Evolutionary conservation across 1,140 invertebrate species (phyloP), one percentile per base, ranked within the genome.

Genomic region (Theocolax elegans): DNA sequence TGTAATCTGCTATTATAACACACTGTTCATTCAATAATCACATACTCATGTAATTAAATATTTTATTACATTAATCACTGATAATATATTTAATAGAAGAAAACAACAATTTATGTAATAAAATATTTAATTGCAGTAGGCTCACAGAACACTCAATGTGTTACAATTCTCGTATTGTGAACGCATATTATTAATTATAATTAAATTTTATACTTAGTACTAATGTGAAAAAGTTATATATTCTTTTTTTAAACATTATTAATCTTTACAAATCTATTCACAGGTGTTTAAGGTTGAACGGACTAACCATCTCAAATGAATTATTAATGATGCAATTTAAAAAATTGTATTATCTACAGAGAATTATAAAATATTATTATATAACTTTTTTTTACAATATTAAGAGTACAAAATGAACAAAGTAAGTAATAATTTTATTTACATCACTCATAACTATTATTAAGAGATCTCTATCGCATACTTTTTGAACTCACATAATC

Each of bases 271-370:
- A 56, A n/a, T 56, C 13, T 56, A 38, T 56, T 38, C n/a, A 38
- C 17, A 58, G 25, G 13, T n/a, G n/a, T 40, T 21, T 21, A 23
- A 15, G 23, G 13, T 58, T 21, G 4, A 15, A 12, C 17, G 13
- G 53, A 48, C n/a, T 48, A n/a, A n/a, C n/a, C n/a, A n/a, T n/a
- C n/a, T n/a, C n/a, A n/a, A n/a, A n/a, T n/a, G n/a, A n/a, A 7
- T 54, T 56, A 56, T 56, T 29, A 29, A 29, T 31, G 13, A 8
- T 25, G 29, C 31, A 35, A 3, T 40, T 31, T 21, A 58, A 35
- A 58, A 35, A 58, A 31, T 59, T 59, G 13, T 44, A 59, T 44
- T 44, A 38, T 59, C 56, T 59, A 59, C 13, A 60, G 21, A 60
- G 29, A 42, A 15, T 42, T 27, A 42, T 7, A 42, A 59, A 25